Evolutionary conservation across 2,888 invertebrate species (phyloP), one percentile per base, ranked within the genome.

Genomic region (Melieria crassipennis): DNA sequence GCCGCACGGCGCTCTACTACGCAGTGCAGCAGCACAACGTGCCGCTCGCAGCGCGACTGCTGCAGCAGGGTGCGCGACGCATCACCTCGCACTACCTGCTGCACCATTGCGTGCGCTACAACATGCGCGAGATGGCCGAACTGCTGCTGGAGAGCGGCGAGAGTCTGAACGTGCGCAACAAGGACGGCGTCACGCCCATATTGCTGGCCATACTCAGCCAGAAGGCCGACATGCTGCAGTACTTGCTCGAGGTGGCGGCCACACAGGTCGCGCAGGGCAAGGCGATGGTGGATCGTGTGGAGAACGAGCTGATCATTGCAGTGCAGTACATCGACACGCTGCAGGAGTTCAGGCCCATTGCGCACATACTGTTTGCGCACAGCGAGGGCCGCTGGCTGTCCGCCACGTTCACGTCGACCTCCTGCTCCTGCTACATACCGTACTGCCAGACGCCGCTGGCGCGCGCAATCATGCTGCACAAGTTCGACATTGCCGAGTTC

Each of bases 131-230:
- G 4, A 82, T 87, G 81, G 81, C 84, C 5, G 79, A 81, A 64
- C 68, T 86, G 45, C 74, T 87, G 7, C 66, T 87, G 3, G 75
- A 79, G 10, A 75, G 84, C 30, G 86, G 83, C 7, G 85, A 86
- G 45, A 83, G 81, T 73, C 76, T 84, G 10, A 82, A 80, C 66
- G 79, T 84, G 3, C 78, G 83, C 0, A 80, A 84, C 71, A 75
- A 77, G 45, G 77, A 82, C 88, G 91, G 92, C 2, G 90, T 90
- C 74, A 92, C 93, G 0, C 91, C 93, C 5, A 86, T 93, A 56
- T 91, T 91, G 85, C 89, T 92, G 82, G 92, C 93, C 9, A 92
- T 93, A 30, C 91, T 91, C 88, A 89, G 89, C 76, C 90, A 91
- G 78, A 88, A 90, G 78, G 87, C 89, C 1, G 84, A 88, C 13